phyloP scores from a whole-genome alignment of 1,140 invertebrate species.

The Drosophila arizonae region DNA sequence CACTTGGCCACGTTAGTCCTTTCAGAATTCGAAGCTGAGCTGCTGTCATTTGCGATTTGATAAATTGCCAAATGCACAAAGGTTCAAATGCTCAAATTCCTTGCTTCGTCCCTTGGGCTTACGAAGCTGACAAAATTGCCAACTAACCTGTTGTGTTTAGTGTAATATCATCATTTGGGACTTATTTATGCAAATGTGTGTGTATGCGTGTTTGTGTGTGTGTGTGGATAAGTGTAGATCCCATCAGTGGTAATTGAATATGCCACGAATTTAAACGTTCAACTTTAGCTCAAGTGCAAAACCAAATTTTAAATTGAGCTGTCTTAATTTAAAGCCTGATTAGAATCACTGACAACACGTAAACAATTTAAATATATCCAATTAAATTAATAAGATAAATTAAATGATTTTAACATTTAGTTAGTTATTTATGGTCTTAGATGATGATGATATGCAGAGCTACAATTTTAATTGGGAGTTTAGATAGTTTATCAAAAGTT shows the following conservation, averaged over 20 bases:
- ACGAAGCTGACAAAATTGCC: constrained; percentile 14
- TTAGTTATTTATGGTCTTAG: too few relatives aligned
- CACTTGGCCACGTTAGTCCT: constrained; percentile 1
- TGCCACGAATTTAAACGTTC: constrained; percentile 7
- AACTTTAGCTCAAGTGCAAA: constrained; percentile 9
- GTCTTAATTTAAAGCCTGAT: constrained; percentile 6
- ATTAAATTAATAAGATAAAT: too few relatives aligned
- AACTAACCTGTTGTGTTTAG: constrained; percentile 33
- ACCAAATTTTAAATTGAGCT: constrained; percentile 16
- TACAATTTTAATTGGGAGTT: too few relatives aligned
- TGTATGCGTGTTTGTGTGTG: constrained; percentile 3
- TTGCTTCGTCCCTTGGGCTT: constrained; percentile 4
- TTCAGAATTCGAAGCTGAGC: constrained; percentile 27
- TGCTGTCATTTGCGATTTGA: constrained; percentile 68
- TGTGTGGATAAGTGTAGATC: background rate
- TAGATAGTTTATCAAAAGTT: too few relatives aligned
- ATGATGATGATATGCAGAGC: too few relatives aligned
- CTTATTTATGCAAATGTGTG: constrained; percentile 25
- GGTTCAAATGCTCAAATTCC: constrained; percentile 19
- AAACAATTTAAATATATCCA: background rate
- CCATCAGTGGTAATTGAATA: constrained; percentile 31
- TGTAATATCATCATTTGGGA: constrained; percentile 43
- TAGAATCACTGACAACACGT: constrained; percentile 17
- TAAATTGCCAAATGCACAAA: constrained; percentile 59
- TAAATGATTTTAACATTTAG: background rate